These are phyloP conservation scores for Gymnocypris eckloni DNA, from an alignment of 2,797 vertebrate species.

Conservation along the genomic window DNA sequence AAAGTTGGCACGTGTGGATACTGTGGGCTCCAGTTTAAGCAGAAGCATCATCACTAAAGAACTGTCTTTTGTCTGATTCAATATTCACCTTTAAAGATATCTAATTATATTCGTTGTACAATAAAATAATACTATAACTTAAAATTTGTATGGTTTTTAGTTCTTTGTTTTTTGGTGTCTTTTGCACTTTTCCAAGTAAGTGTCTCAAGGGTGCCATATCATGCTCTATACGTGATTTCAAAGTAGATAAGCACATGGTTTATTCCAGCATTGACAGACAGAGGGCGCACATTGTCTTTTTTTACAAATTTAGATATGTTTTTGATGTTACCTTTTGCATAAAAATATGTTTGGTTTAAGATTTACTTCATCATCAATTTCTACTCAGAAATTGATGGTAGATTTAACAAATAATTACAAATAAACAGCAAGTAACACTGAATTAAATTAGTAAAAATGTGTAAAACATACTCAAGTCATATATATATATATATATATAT, in stretches of 20 bases:
- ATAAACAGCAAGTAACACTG: not conserved
- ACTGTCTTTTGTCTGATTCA: slow-evolving; percentile 71
- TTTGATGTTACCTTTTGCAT: not conserved
- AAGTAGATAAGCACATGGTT: not conserved
- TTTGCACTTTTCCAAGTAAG: not conserved
- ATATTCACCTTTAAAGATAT: slow-evolving; percentile 65
- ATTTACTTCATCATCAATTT: not conserved
- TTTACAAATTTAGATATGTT: not conserved
- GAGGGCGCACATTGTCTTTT: slow-evolving; percentile 39
- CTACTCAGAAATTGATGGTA: not conserved
- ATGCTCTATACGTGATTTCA: not conserved
- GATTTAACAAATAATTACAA: not conserved
- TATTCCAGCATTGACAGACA: slow-evolving; percentile 35
- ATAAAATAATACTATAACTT: slow-evolving; percentile 52
- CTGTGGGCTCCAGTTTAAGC: slow-evolving; percentile 93
- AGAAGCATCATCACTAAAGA: slow-evolving; percentile 86
- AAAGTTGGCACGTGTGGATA: slow-evolving; percentile 95
- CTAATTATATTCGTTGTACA: slow-evolving; percentile 47
- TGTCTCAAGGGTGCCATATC: not conserved
- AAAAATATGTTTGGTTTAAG: not conserved
- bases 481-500: too few species aligned
- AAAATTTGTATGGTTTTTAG: not conserved
- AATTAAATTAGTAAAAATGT: not conserved
- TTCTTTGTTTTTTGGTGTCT: not conserved
- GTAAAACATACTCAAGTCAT: not conserved